phyloP scores from a whole-genome alignment of 2,888 invertebrate species.

The Cryptops parisi region DNA sequence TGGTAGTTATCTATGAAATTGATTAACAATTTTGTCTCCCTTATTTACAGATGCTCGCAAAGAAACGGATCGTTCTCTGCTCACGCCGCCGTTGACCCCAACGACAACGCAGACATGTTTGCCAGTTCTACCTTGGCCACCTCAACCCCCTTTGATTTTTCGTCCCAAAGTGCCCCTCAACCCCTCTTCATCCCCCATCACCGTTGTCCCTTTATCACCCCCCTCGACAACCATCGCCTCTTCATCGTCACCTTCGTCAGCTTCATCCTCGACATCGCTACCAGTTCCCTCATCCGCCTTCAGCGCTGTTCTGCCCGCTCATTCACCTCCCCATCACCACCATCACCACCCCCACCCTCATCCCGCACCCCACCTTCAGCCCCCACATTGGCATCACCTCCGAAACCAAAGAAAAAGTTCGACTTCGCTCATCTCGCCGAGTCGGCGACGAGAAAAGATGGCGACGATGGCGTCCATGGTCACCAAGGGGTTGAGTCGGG shows the following conservation, averaged over 20 bases:
- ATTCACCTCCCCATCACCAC: neutral
- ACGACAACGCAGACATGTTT: constrained; percentile 2
- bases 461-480: neutral
- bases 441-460: constrained; percentile 19
- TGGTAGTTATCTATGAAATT: too few relatives aligned
- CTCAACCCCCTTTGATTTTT: neutral
- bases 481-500: constrained; percentile 3
- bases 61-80: neutral
- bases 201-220: neutral
- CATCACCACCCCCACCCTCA: neutral
- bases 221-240: neutral
- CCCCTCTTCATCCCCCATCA: neutral
- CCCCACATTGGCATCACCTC: neutral
- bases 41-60: neutral
- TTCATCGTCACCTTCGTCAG: neutral
- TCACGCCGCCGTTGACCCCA: constrained; percentile 9
- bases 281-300: constrained; percentile 10
- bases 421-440: constrained; percentile 24
- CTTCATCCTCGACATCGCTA: neutral
- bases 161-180: neutral
- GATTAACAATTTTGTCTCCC: too few relatives aligned
- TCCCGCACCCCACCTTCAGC: neutral
- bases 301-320: constrained; percentile 9
- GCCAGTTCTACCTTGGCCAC: constrained; percentile 7
- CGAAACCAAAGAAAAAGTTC: constrained; percentile 19